A percentile compares a stretch with the other conserved stretches of the same genome.
Evolutionary conservation across 2,113 vertebrate species (phyloP).

Genomic region (Dermatemys mawii): DNA sequence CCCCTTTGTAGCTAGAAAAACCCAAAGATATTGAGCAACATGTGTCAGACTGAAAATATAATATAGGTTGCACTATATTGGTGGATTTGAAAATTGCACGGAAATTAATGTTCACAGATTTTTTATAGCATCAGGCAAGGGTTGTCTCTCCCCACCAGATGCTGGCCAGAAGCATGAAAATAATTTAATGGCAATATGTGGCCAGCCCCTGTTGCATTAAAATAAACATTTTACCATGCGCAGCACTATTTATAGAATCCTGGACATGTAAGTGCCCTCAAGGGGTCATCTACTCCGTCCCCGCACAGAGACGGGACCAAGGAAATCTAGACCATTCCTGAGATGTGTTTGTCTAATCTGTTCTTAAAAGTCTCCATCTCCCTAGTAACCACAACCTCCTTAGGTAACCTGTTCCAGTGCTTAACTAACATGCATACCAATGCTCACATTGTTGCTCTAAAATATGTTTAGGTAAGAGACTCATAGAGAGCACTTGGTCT

Average conservation of each 20-base stretch:
- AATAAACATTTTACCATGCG: not conserved
- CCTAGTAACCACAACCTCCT: not conserved
- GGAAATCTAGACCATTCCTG: not conserved
- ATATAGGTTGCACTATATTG: not conserved
- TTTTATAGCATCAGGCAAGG: not conserved
- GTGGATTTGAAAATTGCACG: slow-evolving; percentile 16
- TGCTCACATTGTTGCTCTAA: not conserved
- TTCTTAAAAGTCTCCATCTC: not conserved
- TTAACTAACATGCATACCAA: not conserved
- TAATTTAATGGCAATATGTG: not conserved
- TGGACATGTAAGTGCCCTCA: not conserved
- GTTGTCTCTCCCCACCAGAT: not conserved
- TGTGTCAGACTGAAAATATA: not conserved
- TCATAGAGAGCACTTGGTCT: not conserved
- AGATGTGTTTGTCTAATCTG: not conserved
- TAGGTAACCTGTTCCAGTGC: not conserved
- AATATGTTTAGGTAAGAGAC: not conserved
- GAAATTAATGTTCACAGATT: slow-evolving; percentile 5
- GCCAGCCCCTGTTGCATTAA: not conserved
- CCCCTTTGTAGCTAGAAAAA: not conserved
- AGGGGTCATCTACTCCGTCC: not conserved
- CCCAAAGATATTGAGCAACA: not conserved
- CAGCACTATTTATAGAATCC: not conserved
- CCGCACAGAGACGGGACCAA: not conserved
- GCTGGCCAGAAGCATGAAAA: not conserved